Conservation (phyloP, 2,888 invertebrate species). For the Tetanocera ferruginea region DNA sequence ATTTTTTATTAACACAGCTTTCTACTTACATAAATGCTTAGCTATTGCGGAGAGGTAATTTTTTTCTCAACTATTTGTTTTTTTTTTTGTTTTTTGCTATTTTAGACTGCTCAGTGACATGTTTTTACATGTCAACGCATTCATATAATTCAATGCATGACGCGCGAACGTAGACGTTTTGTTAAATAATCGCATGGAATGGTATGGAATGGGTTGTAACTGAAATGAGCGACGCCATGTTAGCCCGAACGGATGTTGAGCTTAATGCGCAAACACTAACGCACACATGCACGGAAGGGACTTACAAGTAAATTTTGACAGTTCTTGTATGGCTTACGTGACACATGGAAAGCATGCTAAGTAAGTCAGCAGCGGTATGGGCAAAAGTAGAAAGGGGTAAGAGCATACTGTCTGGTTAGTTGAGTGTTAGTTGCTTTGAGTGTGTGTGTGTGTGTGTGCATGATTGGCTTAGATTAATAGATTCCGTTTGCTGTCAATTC, state of each 20-base stretch:
- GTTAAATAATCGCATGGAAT: no score
- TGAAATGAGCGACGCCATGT: slow-evolving; percentile 5
- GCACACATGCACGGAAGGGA: neutral
- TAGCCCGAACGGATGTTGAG: slow-evolving; percentile 11
- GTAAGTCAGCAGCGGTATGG: neutral
- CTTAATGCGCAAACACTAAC: slow-evolving; percentile 3
- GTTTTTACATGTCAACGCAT: slow-evolving; percentile 5
- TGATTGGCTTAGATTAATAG: neutral
- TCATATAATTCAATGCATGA: neutral
- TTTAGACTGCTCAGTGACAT: neutral
- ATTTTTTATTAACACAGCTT: neutral
- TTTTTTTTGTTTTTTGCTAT: no score
- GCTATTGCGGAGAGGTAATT: neutral
- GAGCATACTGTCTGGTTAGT: neutral
- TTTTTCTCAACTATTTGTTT: neutral
- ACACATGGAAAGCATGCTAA: neutral
- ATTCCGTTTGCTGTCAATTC: slow-evolving; percentile 14
- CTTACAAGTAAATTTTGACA: slow-evolving; percentile 21
- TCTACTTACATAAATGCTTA: neutral
- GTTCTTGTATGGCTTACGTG: slow-evolving; percentile 5
- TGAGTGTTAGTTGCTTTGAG: neutral
- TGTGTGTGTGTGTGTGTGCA: neutral
- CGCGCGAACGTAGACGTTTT: neutral
- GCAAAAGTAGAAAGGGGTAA: neutral
- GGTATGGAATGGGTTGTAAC: neutral